Evolutionary conservation across 2,797 vertebrate species (phyloP), one percentile per base, ranked within the genome.

Genomic region (Galago senegalensis): DNA sequence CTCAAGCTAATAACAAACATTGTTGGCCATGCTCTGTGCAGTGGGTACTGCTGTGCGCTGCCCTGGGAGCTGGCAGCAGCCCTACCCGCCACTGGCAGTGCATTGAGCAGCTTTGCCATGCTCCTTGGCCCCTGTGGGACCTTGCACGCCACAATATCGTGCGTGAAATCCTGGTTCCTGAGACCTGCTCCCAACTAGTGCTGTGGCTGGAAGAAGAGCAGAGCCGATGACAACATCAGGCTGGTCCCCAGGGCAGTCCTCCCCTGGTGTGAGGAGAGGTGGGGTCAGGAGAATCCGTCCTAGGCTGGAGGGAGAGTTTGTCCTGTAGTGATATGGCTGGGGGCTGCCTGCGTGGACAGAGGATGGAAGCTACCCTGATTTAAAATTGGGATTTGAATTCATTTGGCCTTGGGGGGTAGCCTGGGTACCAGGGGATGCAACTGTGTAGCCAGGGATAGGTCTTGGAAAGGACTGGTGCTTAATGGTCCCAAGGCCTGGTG

Each of bases 121-220:
- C 43, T 29, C 11, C 67, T 72, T 1, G 4, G 37, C 27, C 18
- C 53, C 34, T 56, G 12, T 13, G 2, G 49, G 49, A 49, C 60
- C 67, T 49, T 21, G 37, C 3, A 63, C 27, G 49, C 31, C 8
- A 27, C 3, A 0, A 0, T 3, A 8, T 72, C 75, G 58, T 58
- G 12, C 29, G 34, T 21, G 65, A 43, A 46, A 37, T 25, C 17
- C 9, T 0, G 3, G 31, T n/a, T 67, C 37, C 69, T 40, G 27
- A 49, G 65, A 72, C 31, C 25, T 37, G 37, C 49, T 21, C 69
- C 43, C 20, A 12, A 5, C 46, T 18, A 56, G 20, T 10, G 8
- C 12, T 0, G 0, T 0, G n/a, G 20, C 37, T 4, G 1, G 16
- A 25, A 27, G 84, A 14, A 40, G 7, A 31, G 37, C 2, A n/a